A percentile compares a stretch with the other conserved stretches of the same genome.
phyloP scores from a whole-genome alignment of 2,888 invertebrate genomes.

The Chloroclysta siterata region DNA sequence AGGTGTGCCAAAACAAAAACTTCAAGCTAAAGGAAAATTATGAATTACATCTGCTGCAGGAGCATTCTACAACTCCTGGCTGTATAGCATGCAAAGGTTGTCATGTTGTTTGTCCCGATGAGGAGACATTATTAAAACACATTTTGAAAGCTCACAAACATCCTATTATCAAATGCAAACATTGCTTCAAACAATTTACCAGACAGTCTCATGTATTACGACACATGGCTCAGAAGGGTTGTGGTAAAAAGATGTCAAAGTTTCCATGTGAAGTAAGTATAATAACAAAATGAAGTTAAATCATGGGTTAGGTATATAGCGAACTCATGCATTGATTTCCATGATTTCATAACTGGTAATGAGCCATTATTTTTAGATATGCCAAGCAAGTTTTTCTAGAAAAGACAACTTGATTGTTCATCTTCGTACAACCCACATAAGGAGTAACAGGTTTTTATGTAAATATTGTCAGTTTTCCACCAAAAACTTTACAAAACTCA shows the following conservation, averaged over 20 bases:
- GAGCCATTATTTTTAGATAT: slow-evolving; percentile 78
- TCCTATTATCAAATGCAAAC: slow-evolving; percentile 84
- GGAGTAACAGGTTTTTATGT: slow-evolving; percentile 54
- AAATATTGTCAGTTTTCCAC: slow-evolving; percentile 65
- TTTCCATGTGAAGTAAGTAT: slow-evolving; percentile 69
- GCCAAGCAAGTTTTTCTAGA: slow-evolving; percentile 86
- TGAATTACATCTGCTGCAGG: slow-evolving; percentile 87
- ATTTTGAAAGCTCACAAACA: slow-evolving; percentile 86
- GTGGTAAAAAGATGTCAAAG: slow-evolving; percentile 72
- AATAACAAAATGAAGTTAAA: background rate
- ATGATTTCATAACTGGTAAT: slow-evolving; percentile 7
- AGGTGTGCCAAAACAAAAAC: slow-evolving; percentile 87
- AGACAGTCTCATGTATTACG: slow-evolving; percentile 90
- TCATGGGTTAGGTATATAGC: background rate
- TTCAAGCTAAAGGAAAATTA: slow-evolving; percentile 89
- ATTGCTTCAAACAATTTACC: slow-evolving; percentile 89
- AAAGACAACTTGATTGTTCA: slow-evolving; percentile 91
- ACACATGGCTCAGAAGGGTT: slow-evolving; percentile 88
- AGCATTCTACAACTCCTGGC: slow-evolving; percentile 87
- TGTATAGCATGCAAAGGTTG: slow-evolving; percentile 88
- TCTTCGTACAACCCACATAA: slow-evolving; percentile 83
- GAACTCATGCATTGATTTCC: background rate
- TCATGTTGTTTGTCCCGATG: slow-evolving; percentile 86
- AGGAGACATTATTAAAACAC: slow-evolving; percentile 87
- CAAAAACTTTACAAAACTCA: slow-evolving; percentile 68